phyloP scores from a whole-genome alignment of 2,888 invertebrate genomes.

The Ophioninae sp. region DNA sequence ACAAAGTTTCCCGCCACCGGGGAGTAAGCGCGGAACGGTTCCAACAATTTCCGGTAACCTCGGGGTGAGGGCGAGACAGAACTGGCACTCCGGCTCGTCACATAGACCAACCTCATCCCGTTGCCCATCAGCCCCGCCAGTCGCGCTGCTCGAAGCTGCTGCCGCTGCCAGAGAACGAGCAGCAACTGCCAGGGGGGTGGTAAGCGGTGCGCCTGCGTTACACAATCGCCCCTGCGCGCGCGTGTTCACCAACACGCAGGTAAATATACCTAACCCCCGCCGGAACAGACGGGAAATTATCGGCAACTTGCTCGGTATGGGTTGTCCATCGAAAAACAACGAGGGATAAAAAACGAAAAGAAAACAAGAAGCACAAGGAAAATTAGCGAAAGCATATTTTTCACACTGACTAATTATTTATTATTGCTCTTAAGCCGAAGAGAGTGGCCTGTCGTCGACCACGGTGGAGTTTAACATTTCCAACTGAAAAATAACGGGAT shows the following conservation, averaged over 20 bases:
- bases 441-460: neutral
- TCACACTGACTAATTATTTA: neutral
- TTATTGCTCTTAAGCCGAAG: neutral
- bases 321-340: neutral
- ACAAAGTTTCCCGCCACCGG: conserved; percentile 62
- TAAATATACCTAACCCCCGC: conserved; percentile 33
- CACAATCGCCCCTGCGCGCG: conserved; percentile 72
- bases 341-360: neutral
- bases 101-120: conserved; percentile 70
- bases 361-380: neutral
- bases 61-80: conserved; percentile 72
- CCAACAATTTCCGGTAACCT: conserved; percentile 64
- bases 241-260: neutral
- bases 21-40: conserved; percentile 51
- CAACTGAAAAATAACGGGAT: neutral
- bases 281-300: conserved; percentile 45
- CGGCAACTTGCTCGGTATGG: conserved; percentile 21
- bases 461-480: neutral
- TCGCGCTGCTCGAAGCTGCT: conserved; percentile 68
- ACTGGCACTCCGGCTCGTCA: conserved; percentile 75
- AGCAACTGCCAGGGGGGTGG: conserved; percentile 59
- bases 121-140: conserved; percentile 61
- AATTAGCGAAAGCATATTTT: neutral
- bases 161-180: conserved; percentile 65
- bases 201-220: conserved; percentile 75